A percentile compares a stretch with the other conserved stretches of the same genome.
Evolutionary conservation across 2,113 vertebrate genomes (phyloP).

Genomic region (Corythoichthys haematopterus): DNA sequence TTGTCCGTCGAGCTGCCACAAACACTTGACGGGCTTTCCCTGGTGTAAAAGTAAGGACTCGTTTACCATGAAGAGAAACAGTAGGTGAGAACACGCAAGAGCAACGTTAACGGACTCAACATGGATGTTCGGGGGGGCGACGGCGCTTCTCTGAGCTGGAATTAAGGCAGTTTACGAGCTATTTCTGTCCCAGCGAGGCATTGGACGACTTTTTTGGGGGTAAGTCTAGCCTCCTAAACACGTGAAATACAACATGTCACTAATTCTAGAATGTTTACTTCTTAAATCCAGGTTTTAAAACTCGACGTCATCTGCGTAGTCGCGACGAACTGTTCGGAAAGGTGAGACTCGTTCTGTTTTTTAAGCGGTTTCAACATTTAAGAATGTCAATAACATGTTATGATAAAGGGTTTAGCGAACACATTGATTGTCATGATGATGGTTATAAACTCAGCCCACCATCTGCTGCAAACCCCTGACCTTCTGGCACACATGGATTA

Average conservation of each 20-base stretch:
- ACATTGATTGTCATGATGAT: conserved; percentile 7
- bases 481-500: conserved; percentile 19
- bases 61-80: conserved; percentile 20
- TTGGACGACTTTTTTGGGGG: conserved; percentile 24
- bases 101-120: conserved; percentile 36
- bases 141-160: conserved; percentile 46
- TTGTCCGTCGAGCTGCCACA: not conserved
- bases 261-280: not conserved
- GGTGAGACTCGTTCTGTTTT: conserved; percentile 20
- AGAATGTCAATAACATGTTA: not conserved
- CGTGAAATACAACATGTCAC: no score
- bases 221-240: conserved; percentile 20
- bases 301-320: conserved; percentile 2
- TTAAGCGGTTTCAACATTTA: not conserved
- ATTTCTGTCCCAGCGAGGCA: conserved; percentile 18
- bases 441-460: conserved; percentile 23
- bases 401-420: conserved; percentile 4
- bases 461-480: conserved; percentile 54
- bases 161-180: conserved; percentile 43
- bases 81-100: conserved; percentile 19
- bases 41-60: not conserved
- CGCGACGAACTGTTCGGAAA: not conserved
- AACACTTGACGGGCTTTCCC: not conserved
- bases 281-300: conserved; percentile 9
- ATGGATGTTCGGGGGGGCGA: conserved; percentile 57